Evolutionary conservation across 2,888 invertebrate species (phyloP).

Genomic region (Digitonthophagus gazella): DNA sequence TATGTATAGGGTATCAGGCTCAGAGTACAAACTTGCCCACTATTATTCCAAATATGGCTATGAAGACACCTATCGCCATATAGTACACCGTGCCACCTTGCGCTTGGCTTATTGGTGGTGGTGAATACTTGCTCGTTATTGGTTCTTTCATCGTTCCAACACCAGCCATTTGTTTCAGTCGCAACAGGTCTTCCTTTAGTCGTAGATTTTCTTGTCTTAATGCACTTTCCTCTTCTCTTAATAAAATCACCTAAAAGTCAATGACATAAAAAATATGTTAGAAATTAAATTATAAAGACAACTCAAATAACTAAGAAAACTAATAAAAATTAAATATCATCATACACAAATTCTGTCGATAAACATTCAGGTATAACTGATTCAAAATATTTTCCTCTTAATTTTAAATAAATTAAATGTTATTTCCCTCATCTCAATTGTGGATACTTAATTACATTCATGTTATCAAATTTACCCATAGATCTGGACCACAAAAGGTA

Average conservation of each 20-base stretch:
- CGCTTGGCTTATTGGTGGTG: conserved; percentile 55
- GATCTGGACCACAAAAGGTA: too few species aligned
- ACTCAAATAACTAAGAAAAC: too few species aligned
- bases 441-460: too few species aligned
- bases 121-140: conserved; percentile 55
- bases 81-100: conserved; percentile 62
- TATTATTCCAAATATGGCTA: conserved; percentile 72
- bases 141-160: conserved; percentile 40
- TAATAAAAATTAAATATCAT: too few species aligned
- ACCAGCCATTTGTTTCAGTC: conserved; percentile 55
- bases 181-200: conserved; percentile 73
- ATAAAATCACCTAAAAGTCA: conserved; percentile 63
- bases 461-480: too few species aligned
- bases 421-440: too few species aligned
- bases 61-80: conserved; percentile 64
- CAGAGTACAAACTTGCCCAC: conserved; percentile 81
- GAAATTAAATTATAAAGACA: not conserved
- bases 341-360: too few species aligned
- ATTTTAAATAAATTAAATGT: too few species aligned
- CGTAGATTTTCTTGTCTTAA: conserved; percentile 83
- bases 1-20: conserved; percentile 49
- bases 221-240: conserved; percentile 75
- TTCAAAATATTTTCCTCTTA: too few species aligned
- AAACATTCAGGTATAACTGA: too few species aligned
- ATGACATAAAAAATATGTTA: not conserved